A percentile compares a stretch with the other conserved stretches of the same genome.
Conservation (phyloP, 2,113 vertebrate genomes). For the Equus przewalskii region DNA sequence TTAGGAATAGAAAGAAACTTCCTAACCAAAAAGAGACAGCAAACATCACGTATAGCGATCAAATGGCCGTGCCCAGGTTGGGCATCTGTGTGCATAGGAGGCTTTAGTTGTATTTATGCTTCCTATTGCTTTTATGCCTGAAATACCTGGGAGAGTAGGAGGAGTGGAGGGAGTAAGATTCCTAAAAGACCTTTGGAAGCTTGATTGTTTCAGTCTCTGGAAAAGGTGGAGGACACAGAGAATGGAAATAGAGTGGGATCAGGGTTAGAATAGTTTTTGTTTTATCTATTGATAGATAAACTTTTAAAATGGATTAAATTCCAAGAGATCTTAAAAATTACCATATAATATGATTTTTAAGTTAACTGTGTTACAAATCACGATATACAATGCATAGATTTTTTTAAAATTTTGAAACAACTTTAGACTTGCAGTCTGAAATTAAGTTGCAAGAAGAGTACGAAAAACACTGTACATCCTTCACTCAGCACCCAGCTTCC, state of each 20-base stretch:
- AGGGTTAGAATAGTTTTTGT: neutral
- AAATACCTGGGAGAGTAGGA: neutral
- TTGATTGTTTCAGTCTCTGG: slow-evolving; percentile 22
- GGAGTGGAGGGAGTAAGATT: neutral
- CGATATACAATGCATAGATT: neutral
- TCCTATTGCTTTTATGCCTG: slow-evolving; percentile 12
- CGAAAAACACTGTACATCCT: neutral
- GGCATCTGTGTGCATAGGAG: neutral
- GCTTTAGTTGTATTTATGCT: neutral
- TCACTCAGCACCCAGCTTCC: neutral
- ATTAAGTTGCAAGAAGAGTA: neutral
- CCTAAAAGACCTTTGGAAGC: neutral
- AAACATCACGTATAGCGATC: neutral
- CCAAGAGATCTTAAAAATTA: slow-evolving; percentile 34
- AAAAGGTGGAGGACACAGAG: neutral
- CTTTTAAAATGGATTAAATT: slow-evolving; percentile 26
- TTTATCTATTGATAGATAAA: neutral
- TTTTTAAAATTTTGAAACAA: neutral
- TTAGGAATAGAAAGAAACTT: neutral
- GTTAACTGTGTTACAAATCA: neutral
- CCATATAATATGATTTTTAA: slow-evolving; percentile 3
- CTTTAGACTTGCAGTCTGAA: slow-evolving; percentile 2
- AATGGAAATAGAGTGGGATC: neutral
- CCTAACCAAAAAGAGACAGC: neutral
- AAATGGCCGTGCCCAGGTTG: neutral